Conservation (phyloP, 2,797 vertebrate genomes). For the Lepus oiostolus region DNA sequence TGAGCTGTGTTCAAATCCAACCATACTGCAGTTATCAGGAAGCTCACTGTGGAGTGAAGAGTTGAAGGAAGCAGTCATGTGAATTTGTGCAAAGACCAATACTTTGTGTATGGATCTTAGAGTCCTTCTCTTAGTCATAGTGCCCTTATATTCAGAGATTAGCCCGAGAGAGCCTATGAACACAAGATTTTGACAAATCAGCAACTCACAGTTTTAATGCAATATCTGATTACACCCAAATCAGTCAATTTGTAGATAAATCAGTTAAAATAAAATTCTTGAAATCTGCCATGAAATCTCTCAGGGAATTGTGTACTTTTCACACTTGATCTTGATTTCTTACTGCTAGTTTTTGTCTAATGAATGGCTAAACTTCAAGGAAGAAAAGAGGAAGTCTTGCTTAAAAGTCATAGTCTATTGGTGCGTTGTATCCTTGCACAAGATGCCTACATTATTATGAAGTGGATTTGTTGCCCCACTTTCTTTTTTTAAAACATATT, state of each 20-base stretch:
- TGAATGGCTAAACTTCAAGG: background rate
- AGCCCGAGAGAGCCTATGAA: too few species aligned
- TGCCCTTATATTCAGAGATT: background rate
- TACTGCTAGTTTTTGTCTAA: background rate
- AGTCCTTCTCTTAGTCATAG: background rate
- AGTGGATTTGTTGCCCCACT: background rate
- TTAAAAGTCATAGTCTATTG: background rate
- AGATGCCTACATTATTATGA: background rate
- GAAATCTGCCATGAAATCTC: background rate
- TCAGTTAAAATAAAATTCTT: background rate
- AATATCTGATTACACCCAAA: background rate
- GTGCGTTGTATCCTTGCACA: background rate
- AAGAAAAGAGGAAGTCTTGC: background rate
- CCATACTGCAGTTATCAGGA: background rate
- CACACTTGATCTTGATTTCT: background rate
- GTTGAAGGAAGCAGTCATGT: background rate
- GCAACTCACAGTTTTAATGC: background rate
- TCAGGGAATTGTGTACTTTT: background rate
- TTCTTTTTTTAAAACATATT: too few species aligned
- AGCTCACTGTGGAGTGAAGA: background rate
- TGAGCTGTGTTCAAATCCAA: background rate
- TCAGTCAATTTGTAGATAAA: background rate
- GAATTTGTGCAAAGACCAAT: too few species aligned
- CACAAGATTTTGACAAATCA: background rate
- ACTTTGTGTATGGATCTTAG: rapidly evolving